Percentiles rank a stretch among this genome's conserved stretches.
Evolutionary conservation across 2,797 vertebrate species (phyloP).

Genomic region (Apogon hyalosoma): DNA sequence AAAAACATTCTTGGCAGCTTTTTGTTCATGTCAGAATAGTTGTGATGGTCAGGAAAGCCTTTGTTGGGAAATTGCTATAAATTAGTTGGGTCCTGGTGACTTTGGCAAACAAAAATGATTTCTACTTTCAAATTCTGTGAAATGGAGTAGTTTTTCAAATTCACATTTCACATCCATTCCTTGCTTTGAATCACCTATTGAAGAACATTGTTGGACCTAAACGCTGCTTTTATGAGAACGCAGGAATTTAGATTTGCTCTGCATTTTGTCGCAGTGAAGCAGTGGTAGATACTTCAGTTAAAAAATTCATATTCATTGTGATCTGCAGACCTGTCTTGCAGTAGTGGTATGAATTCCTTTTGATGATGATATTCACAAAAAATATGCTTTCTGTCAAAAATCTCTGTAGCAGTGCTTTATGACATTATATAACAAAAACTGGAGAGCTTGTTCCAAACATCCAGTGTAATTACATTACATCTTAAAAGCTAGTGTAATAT

Average conservation of each 20-base stretch:
- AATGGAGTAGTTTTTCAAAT: slow-evolving; percentile 29
- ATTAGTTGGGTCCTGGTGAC: not conserved
- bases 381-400: slow-evolving; percentile 13
- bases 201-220: not conserved
- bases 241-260: slow-evolving; percentile 6
- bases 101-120: slow-evolving; percentile 17
- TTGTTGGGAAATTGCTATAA: slow-evolving; percentile 6
- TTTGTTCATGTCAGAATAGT: slow-evolving; percentile 34
- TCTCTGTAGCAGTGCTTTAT: slow-evolving; percentile 5
- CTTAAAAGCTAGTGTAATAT: slow-evolving; percentile 32
- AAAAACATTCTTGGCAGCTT: slow-evolving; percentile 10
- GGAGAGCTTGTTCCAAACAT: slow-evolving; percentile 21
- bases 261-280: not conserved
- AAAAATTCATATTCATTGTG: not conserved
- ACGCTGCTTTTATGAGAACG: slow-evolving; percentile 12
- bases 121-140: slow-evolving; percentile 5
- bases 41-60: slow-evolving; percentile 18
- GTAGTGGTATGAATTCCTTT: slow-evolving; percentile 4
- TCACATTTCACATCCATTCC: slow-evolving; percentile 39
- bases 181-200: slow-evolving; percentile 1
- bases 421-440: slow-evolving; percentile 1
- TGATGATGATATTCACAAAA: slow-evolving; percentile 5
- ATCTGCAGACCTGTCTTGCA: not conserved
- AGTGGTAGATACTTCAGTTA: slow-evolving; percentile 1
- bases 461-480: slow-evolving; percentile 4